These are phyloP conservation scores for Neodiprion virginianus DNA, from an alignment of 1,140 invertebrate species.

Conservation along the genomic window DNA sequence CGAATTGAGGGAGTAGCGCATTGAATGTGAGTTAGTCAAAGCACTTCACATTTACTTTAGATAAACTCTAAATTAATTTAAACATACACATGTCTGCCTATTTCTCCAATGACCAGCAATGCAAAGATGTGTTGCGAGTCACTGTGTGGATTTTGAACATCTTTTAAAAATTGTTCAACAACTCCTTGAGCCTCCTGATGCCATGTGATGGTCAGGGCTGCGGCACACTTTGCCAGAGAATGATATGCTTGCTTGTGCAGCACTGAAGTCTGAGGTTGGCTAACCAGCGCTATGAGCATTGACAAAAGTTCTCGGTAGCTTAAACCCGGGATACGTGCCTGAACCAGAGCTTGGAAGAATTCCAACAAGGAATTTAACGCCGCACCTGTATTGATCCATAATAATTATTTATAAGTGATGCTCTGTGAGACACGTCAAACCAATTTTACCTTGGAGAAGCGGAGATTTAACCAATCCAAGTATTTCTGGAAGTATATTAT, in stretches of 20 bases:
- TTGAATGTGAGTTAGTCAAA: too few relatives aligned
- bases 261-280: slow-evolving; percentile 45
- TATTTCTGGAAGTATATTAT: slow-evolving; percentile 83
- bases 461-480: slow-evolving; percentile 89
- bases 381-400: slow-evolving; percentile 66
- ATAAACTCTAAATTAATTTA: background rate
- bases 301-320: slow-evolving; percentile 81
- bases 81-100: slow-evolving; percentile 89
- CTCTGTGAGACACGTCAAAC: background rate
- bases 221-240: slow-evolving; percentile 94
- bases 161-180: slow-evolving; percentile 84
- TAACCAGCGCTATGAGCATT: slow-evolving; percentile 73
- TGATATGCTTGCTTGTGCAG: slow-evolving; percentile 84
- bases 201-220: slow-evolving; percentile 85
- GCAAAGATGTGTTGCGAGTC: slow-evolving; percentile 92
- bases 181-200: slow-evolving; percentile 78
- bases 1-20: too few relatives aligned
- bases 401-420: slow-evolving; percentile 26
- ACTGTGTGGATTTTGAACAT: slow-evolving; percentile 75
- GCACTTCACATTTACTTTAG: too few relatives aligned
- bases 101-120: slow-evolving; percentile 93
- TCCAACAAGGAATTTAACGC: slow-evolving; percentile 90
- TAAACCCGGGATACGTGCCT: slow-evolving; percentile 79
- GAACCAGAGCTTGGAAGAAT: slow-evolving; percentile 89
- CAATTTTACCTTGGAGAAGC: slow-evolving; percentile 74